Conservation (phyloP, 2,113 vertebrate genomes). For the Dissostichus mawsoni region DNA sequence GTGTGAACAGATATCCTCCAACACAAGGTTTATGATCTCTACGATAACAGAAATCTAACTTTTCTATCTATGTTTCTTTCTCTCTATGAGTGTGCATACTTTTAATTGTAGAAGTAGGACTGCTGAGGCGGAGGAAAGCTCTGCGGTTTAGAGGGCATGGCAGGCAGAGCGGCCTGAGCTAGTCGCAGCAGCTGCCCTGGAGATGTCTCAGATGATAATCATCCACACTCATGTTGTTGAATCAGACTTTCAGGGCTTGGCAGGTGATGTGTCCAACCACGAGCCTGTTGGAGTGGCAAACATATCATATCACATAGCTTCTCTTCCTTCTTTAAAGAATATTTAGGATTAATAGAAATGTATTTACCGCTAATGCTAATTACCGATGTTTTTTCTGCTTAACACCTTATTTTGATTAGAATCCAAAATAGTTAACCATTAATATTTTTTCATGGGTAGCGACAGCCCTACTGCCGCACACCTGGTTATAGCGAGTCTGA, state of each 20-base stretch:
- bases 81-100: not conserved
- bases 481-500: conserved; percentile 52
- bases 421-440: not conserved
- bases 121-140: conserved; percentile 16
- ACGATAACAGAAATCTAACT: conserved; percentile 14
- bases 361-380: not conserved
- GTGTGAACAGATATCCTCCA: conserved; percentile 17
- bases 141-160: conserved; percentile 20
- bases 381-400: not conserved
- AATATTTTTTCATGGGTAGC: not conserved
- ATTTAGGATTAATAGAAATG: not conserved
- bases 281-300: conserved; percentile 36
- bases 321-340: not conserved
- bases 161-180: conserved; percentile 23
- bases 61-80: conserved; percentile 19
- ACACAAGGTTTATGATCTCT: not conserved
- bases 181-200: conserved; percentile 65
- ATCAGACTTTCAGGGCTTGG: conserved; percentile 62
- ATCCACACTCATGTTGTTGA: conserved; percentile 66
- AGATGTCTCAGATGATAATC: conserved; percentile 69
- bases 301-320: not conserved
- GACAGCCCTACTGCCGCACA: conserved; percentile 10
- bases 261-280: conserved; percentile 59
- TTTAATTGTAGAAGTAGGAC: not conserved
- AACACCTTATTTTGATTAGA: not conserved